phyloP scores from a whole-genome alignment of 2,113 vertebrate species.

The Zapus hudsonius region DNA sequence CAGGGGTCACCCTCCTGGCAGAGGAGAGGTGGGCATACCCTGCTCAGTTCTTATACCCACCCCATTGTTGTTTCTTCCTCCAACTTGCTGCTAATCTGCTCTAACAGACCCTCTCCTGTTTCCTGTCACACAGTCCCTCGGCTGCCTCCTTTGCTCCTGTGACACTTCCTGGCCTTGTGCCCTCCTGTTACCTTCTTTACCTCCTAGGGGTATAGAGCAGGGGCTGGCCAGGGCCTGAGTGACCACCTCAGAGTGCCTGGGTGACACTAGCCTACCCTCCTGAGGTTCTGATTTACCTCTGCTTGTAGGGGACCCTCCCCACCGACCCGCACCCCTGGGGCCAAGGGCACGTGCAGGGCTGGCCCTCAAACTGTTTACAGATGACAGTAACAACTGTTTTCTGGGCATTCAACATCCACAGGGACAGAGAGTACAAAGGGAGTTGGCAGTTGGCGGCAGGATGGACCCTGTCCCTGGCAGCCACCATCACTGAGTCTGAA shows the following conservation, averaged over 20 bases:
- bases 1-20: background rate
- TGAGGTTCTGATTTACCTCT: background rate
- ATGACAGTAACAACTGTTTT: background rate
- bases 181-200: background rate
- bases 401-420: background rate
- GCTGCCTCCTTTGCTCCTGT: background rate
- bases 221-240: background rate
- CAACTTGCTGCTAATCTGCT: conserved; percentile 48
- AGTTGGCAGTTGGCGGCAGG: background rate
- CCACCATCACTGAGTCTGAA: background rate
- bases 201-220: background rate
- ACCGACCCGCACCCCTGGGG: background rate
- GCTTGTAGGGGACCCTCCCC: rapidly evolving
- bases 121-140: conserved; percentile 6
- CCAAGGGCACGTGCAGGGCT: rapidly evolving
- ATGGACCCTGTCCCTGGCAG: background rate
- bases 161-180: conserved; percentile 45
- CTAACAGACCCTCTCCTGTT: background rate
- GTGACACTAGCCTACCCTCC: background rate
- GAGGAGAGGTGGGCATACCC: background rate
- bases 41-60: background rate
- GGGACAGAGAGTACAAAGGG: background rate
- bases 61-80: background rate
- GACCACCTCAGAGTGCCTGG: background rate
- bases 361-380: background rate